Evolutionary conservation across 2,888 invertebrate species (phyloP).

Genomic region (Eueremaeus valkanovi): DNA sequence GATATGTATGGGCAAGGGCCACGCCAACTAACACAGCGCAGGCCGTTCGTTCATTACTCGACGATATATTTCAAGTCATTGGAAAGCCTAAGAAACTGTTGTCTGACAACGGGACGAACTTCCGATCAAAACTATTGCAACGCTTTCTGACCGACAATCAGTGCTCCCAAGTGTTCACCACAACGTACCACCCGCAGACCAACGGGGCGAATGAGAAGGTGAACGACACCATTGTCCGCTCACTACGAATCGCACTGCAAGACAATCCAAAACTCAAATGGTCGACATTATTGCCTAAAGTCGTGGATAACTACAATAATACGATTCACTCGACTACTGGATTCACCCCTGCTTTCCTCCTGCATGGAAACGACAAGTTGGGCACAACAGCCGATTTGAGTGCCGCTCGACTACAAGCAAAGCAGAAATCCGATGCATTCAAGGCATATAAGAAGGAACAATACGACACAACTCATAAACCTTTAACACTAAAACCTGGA

Average conservation of each 20-base stretch:
- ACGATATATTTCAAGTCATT: not conserved
- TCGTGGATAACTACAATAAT: slow-evolving; percentile 27
- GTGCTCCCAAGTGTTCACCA: not conserved
- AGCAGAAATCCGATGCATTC: not conserved
- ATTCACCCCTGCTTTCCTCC: slow-evolving; percentile 3
- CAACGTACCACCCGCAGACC: too few relatives aligned
- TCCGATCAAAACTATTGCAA: not conserved
- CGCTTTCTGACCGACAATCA: not conserved
- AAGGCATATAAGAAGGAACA: not conserved
- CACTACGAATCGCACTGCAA: not conserved
- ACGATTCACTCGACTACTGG: slow-evolving; percentile 15
- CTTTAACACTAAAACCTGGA: not conserved
- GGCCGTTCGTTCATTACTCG: not conserved
- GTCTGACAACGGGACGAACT: not conserved
- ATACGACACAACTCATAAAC: not conserved
- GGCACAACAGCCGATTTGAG: not conserved
- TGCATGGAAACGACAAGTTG: not conserved
- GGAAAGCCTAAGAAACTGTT: not conserved
- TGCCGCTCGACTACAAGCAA: not conserved
- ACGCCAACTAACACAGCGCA: not conserved
- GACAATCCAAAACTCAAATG: slow-evolving; percentile 10
- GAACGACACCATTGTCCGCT: too few relatives aligned
- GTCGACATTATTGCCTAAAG: not conserved
- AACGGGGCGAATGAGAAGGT: too few relatives aligned
- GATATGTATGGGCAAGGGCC: not conserved